phyloP scores from a whole-genome alignment of 2,113 vertebrate genomes.

The Orthonyx spaldingii region DNA sequence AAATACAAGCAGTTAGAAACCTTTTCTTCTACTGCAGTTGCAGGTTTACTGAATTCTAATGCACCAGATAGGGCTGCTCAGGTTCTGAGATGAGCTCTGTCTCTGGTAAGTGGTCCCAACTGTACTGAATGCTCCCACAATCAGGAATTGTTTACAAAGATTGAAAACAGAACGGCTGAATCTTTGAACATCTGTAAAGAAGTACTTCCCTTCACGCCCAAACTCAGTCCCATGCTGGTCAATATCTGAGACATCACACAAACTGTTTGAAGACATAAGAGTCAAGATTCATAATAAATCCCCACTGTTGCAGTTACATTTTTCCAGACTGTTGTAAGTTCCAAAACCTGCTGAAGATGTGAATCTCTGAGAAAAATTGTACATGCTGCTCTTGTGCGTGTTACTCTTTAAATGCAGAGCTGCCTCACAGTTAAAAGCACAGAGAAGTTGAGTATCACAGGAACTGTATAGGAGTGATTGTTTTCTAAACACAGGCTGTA shows the following conservation, averaged over 20 bases:
- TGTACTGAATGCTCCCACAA: not conserved
- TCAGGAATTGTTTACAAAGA: not conserved
- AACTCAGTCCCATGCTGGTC: not conserved
- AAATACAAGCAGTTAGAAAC: not conserved
- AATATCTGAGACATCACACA: not conserved
- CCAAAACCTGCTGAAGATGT: not conserved
- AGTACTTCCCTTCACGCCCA: not conserved
- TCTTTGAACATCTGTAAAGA: not conserved
- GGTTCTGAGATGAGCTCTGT: not conserved
- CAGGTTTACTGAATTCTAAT: not conserved
- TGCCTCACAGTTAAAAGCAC: not conserved
- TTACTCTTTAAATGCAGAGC: not conserved
- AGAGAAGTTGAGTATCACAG: not conserved
- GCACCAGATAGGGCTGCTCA: not conserved
- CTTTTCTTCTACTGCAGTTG: not conserved
- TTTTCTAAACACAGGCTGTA: not conserved
- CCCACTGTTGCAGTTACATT: not conserved
- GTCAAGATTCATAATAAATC: not conserved
- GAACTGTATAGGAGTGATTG: not conserved
- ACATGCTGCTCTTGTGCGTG: not conserved
- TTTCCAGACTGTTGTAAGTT: not conserved
- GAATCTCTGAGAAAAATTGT: not conserved
- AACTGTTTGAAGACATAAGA: not conserved
- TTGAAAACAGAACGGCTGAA: not conserved
- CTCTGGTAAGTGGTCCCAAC: not conserved